phyloP scores from a whole-genome alignment of 1,140 invertebrate genomes.

The Drosophila takahashii region DNA sequence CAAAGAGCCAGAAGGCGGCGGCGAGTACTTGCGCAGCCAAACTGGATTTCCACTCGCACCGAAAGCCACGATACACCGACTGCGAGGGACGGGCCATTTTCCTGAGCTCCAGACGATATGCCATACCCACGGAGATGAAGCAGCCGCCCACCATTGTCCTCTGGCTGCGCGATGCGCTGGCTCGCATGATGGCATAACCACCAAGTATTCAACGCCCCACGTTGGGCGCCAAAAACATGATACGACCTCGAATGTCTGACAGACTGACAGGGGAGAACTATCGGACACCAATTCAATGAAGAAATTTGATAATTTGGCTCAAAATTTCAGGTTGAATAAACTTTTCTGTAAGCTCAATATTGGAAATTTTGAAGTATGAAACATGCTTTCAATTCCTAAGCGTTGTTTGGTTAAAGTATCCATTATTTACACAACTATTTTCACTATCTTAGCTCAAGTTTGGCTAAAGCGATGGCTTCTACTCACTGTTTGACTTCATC shows the following conservation, averaged over 20 bases:
- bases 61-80: slow-evolving; percentile 38
- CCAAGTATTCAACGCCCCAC: not conserved
- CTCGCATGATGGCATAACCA: slow-evolving; percentile 5
- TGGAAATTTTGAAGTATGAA: too few relatives aligned
- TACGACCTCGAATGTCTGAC: not conserved
- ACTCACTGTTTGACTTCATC: slow-evolving; percentile 86
- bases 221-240: not conserved
- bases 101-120: slow-evolving; percentile 49
- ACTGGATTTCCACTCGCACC: not conserved
- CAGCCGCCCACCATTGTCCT: slow-evolving; percentile 64
- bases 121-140: slow-evolving; percentile 76
- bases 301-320: not conserved
- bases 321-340: slow-evolving; percentile 8
- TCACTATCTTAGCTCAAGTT: not conserved
- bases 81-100: slow-evolving; percentile 68
- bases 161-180: slow-evolving; percentile 39
- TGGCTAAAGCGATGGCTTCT: not conserved
- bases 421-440: not conserved
- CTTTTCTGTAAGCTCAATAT: not conserved
- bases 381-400: not conserved
- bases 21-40: not conserved
- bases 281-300: not conserved
- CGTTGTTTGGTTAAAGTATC: not conserved
- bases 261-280: not conserved
- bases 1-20: not conserved